These are phyloP conservation scores for Betta splendens DNA, from an alignment of 2,797 vertebrate species.

Conservation along the genomic window DNA sequence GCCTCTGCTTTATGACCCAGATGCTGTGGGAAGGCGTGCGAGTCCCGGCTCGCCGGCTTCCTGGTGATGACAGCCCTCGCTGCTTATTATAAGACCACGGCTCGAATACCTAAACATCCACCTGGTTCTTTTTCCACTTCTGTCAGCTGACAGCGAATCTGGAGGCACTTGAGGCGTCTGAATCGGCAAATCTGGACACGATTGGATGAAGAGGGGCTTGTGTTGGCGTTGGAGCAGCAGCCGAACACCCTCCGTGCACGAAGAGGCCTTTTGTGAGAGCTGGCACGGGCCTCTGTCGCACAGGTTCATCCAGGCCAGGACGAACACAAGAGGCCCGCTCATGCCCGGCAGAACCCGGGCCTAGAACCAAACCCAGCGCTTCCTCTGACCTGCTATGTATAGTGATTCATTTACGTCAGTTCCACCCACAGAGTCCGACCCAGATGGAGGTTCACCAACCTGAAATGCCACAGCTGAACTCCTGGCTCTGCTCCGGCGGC, in stretches of 20 bases:
- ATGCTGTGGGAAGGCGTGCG: conserved; percentile 75
- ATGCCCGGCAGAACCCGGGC: conserved; percentile 71
- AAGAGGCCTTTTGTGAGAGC: conserved; percentile 55
- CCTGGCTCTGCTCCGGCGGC: conserved; percentile 87
- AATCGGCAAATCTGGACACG: conserved; percentile 34
- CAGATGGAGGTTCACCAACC: conserved; percentile 85
- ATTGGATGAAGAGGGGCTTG: conserved; percentile 55
- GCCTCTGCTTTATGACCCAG: conserved; percentile 77
- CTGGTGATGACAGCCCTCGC: conserved; percentile 66
- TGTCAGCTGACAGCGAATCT: conserved; percentile 19
- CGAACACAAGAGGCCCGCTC: conserved; percentile 65
- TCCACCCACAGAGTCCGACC: conserved; percentile 71
- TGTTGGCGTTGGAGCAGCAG: conserved; percentile 44
- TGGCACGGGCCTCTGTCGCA: conserved; percentile 34
- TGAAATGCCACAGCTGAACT: conserved; percentile 93
- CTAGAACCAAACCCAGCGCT: conserved; percentile 77
- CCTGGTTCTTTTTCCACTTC: conserved; percentile 64
- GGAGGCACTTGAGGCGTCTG: conserved; percentile 16
- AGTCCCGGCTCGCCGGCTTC: conserved; percentile 74
- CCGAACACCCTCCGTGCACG: conserved; percentile 22
- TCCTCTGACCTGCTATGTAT: conserved; percentile 78
- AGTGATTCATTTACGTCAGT: conserved; percentile 77
- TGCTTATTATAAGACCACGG: conserved; percentile 70
- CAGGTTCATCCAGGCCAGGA: conserved; percentile 64
- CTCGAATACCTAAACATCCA: conserved; percentile 75